Conservation (phyloP, 2,888 invertebrate species). For the Lamellibrachia columna region DNA sequence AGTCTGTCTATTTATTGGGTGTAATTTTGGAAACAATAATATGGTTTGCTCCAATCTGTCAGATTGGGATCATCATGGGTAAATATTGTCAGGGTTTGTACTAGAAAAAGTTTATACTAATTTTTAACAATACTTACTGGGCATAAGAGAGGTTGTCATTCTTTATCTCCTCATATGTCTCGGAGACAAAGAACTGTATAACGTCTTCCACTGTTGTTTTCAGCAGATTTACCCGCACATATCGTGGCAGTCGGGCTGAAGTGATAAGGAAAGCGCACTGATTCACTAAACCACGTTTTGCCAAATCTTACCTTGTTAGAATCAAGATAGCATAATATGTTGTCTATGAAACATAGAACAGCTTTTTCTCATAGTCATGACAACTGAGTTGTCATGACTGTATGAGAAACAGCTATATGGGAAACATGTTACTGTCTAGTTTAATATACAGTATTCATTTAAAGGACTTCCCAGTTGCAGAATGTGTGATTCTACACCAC, state of each 20-base stretch:
- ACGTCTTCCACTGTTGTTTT: slow-evolving; percentile 75
- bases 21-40: not conserved
- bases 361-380: not conserved
- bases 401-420: too few relatives aligned
- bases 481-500: not conserved
- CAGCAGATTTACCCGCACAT: slow-evolving; percentile 87
- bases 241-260: slow-evolving; percentile 72
- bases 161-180: not conserved
- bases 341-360: not conserved
- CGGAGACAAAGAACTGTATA: slow-evolving; percentile 60
- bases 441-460: not conserved
- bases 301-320: too few relatives aligned
- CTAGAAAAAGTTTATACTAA: not conserved
- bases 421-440: not conserved
- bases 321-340: too few relatives aligned
- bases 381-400: not conserved
- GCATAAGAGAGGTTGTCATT: not conserved
- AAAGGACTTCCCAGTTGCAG: not conserved
- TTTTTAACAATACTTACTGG: not conserved
- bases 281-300: not conserved
- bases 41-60: not conserved
- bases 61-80: not conserved
- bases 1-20: not conserved
- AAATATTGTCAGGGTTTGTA: not conserved
- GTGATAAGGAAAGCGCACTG: not conserved